A percentile compares a stretch with the other conserved stretches of the same genome.
Evolutionary conservation across 1,140 invertebrate genomes (phyloP).

Genomic region (Hylaeus volcanicus): DNA sequence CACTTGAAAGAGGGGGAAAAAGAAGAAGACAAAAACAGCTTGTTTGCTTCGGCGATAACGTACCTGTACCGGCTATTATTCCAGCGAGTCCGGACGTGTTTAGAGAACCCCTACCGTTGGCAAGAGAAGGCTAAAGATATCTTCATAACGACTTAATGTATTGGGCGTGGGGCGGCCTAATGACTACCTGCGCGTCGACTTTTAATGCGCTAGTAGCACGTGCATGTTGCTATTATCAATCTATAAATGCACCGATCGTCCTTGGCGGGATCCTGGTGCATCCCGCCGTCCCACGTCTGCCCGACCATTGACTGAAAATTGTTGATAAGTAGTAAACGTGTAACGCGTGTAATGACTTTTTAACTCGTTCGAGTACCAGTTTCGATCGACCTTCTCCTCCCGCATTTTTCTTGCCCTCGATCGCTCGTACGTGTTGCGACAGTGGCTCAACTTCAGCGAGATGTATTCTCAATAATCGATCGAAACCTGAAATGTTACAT

Average conservation of each 20-base stretch:
- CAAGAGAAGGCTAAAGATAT: slow-evolving; percentile 67
- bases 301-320: neutral
- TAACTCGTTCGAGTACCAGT: neutral
- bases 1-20: too few species aligned
- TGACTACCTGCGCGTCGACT: slow-evolving; percentile 66
- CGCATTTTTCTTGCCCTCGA: neutral
- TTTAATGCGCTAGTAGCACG: slow-evolving; percentile 46
- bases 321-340: slow-evolving; percentile 30
- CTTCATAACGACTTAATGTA: slow-evolving; percentile 72
- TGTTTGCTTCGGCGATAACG: slow-evolving; percentile 45
- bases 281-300: neutral
- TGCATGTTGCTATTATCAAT: slow-evolving; percentile 53
- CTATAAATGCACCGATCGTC: slow-evolving; percentile 45
- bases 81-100: slow-evolving; percentile 36
- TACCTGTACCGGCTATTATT: slow-evolving; percentile 33
- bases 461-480: too few species aligned
- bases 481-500: too few species aligned
- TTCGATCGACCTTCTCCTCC: neutral
- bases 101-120: slow-evolving; percentile 49
- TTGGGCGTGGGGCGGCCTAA: slow-evolving; percentile 69
- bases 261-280: slow-evolving; percentile 1
- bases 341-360: slow-evolving; percentile 1
- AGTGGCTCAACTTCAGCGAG: neutral
- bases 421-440: neutral
- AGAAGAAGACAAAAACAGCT: slow-evolving; percentile 26